These are phyloP conservation scores for Sialis fuliginosa DNA, from an alignment of 2,888 invertebrate species.

Conservation along the genomic window DNA sequence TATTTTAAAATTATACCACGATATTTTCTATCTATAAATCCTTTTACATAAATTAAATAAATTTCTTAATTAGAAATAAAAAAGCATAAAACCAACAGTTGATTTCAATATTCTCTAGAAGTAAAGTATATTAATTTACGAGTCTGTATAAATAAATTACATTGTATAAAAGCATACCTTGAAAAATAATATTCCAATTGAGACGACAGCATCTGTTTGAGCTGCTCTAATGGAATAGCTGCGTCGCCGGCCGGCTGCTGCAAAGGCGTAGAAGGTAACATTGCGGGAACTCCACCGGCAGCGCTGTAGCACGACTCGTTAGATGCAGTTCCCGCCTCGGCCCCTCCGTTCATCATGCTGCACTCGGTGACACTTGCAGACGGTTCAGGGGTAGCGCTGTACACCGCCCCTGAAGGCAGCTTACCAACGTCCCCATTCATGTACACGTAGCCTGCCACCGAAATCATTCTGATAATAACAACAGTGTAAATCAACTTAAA, in stretches of 20 bases:
- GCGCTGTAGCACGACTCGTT: constrained; percentile 28
- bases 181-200: constrained; percentile 85
- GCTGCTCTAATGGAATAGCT: constrained; percentile 48
- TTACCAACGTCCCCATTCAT: constrained; percentile 72
- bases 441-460: constrained; percentile 48
- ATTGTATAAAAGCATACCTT: constrained; percentile 32
- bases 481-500: not conserved
- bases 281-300: constrained; percentile 19
- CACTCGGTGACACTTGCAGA: constrained; percentile 22
- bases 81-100: too few species aligned
- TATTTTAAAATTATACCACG: too few species aligned
- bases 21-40: too few species aligned
- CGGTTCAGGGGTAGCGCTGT: constrained; percentile 48
- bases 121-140: too few species aligned
- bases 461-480: constrained; percentile 8
- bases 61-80: too few species aligned
- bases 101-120: too few species aligned
- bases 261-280: constrained; percentile 27
- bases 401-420: constrained; percentile 52
- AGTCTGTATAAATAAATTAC: not conserved
- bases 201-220: constrained; percentile 59
- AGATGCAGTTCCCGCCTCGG: constrained; percentile 27
- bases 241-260: constrained; percentile 28
- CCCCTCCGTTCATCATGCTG: constrained; percentile 23
- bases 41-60: too few species aligned